phyloP scores from a whole-genome alignment of 1,140 invertebrate species.

The Amyelois transitella region DNA sequence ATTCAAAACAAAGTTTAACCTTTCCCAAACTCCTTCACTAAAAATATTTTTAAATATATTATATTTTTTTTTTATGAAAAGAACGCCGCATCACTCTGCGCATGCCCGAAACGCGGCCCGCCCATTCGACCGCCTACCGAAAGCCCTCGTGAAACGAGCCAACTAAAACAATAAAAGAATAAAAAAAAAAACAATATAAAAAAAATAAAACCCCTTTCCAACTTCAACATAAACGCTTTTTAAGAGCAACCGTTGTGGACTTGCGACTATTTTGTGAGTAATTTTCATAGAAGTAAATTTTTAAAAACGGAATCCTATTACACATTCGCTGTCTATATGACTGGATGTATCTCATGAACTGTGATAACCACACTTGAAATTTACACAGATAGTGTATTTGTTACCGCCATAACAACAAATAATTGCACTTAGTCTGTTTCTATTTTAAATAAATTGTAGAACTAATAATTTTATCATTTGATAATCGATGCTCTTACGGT shows the following conservation, averaged over 20 bases:
- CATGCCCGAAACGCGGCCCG: slow-evolving; percentile 35
- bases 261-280: slow-evolving; percentile 13
- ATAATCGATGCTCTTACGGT: too few relatives aligned
- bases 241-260: slow-evolving; percentile 17
- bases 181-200: slow-evolving; percentile 30
- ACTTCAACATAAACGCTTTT: slow-evolving; percentile 45
- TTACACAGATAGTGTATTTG: too few relatives aligned
- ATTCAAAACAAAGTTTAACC: too few relatives aligned
- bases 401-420: too few relatives aligned
- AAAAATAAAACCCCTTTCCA: slow-evolving; percentile 56
- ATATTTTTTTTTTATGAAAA: background rate
- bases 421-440: too few relatives aligned
- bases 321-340: too few relatives aligned
- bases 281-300: background rate
- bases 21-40: too few relatives aligned
- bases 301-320: too few relatives aligned
- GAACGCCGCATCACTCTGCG: slow-evolving; percentile 2
- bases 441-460: too few relatives aligned
- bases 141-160: slow-evolving; percentile 36
- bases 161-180: slow-evolving; percentile 27
- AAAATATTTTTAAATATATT: background rate
- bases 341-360: too few relatives aligned
- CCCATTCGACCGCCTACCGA: slow-evolving; percentile 60
- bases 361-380: too few relatives aligned
- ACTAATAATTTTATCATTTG: too few relatives aligned